phyloP scores from a whole-genome alignment of 2,797 vertebrate species.

The Bradypodion ventrale region DNA sequence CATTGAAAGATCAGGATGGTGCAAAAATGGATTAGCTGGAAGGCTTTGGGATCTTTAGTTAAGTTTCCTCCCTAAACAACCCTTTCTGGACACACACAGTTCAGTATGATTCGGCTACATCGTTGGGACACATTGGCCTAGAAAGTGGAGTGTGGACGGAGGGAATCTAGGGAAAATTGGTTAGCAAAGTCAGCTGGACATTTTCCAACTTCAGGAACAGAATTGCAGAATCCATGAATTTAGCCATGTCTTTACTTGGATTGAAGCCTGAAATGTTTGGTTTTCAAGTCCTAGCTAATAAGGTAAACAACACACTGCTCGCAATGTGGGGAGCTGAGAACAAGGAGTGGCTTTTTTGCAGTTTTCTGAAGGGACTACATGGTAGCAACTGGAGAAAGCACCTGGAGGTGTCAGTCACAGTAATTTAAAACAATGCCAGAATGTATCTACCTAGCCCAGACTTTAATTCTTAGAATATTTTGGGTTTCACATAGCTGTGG shows the following conservation, averaged over 20 bases:
- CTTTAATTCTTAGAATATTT: not conserved
- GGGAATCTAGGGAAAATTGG: not conserved
- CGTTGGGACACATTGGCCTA: not conserved
- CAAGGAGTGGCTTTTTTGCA: conserved; percentile 23
- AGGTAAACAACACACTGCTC: not conserved
- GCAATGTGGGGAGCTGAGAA: conserved; percentile 1
- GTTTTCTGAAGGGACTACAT: conserved; percentile 15
- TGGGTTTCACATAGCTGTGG: conserved; percentile 4
- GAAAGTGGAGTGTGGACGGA: not conserved
- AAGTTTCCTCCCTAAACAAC: not conserved
- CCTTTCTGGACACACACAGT: not conserved
- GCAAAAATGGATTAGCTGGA: not conserved
- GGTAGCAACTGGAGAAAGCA: not conserved
- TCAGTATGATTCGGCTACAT: not conserved
- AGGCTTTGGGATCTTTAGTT: not conserved
- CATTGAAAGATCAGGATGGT: not conserved
- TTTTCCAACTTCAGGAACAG: not conserved
- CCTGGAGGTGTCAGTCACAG: conserved; percentile 17
- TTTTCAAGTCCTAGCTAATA: conserved; percentile 15
- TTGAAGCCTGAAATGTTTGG: not conserved
- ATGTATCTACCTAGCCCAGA: not conserved
- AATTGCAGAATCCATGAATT: not conserved
- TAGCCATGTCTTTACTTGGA: not conserved
- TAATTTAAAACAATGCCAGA: conserved; percentile 31
- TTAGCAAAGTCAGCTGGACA: not conserved